These are phyloP conservation scores for Echeneis naucrates DNA, from an alignment of 2,797 vertebrate genomes.

Conservation along the genomic window DNA sequence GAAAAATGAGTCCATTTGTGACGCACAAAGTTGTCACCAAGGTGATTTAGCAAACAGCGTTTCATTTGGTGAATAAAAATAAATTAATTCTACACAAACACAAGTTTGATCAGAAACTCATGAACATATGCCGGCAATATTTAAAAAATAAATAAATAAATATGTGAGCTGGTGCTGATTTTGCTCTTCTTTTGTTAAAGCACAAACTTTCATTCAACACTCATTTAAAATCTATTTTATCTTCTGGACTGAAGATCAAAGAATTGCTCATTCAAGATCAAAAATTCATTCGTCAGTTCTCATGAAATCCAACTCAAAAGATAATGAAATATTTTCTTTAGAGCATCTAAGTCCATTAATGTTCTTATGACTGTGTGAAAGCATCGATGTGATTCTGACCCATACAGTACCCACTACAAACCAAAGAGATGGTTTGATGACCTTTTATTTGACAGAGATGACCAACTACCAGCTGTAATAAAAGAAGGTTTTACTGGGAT, in stretches of 20 bases:
- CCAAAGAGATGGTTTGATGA: not conserved
- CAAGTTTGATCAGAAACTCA: not conserved
- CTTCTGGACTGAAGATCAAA: not conserved
- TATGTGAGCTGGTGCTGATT: not conserved
- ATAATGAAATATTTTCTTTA: not conserved
- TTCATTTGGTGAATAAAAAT: not conserved
- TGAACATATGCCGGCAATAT: not conserved
- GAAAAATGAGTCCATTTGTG: constrained; percentile 9
- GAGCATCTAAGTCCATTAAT: not conserved
- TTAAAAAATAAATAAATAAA: constrained; percentile 9
- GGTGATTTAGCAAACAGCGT: constrained; percentile 4
- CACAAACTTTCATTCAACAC: not conserved
- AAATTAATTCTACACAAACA: not conserved
- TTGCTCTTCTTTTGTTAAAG: no score
- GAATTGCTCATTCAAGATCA: no score
- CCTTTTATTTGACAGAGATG: not conserved
- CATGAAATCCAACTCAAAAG: not conserved
- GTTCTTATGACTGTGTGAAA: not conserved
- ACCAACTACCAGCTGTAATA: not conserved
- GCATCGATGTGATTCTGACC: not conserved
- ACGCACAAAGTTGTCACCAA: not conserved
- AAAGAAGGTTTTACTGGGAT: constrained; percentile 18
- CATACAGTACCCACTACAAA: not conserved
- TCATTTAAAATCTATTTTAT: not conserved
- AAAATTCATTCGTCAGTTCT: not conserved